Base-by-base conservation (phyloP, 2,888 invertebrate species). In the Metalampra italica region DNA sequence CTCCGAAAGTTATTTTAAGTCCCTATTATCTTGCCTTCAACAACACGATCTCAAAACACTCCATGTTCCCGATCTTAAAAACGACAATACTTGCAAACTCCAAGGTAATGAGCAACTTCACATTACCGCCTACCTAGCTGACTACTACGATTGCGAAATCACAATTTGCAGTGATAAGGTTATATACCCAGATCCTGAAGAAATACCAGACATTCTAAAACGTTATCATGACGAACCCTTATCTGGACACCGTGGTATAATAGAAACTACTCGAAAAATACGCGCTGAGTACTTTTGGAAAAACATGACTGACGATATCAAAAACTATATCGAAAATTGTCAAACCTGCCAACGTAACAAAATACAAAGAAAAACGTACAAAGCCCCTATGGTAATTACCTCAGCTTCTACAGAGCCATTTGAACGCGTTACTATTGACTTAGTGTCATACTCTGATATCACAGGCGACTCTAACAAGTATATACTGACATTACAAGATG, bases 301-400 rank as follows among this genome's bases (percentile, higher is more conserved):
- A 59, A 60, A 60, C 2, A 71, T 72, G 67, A 59, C 62, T 0
- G 46, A 64, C 0, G 59, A 57, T 12, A 68, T 68, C 7, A 67
- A 68, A 59, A 52, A 49, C 0, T 70, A 67, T 29, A 42, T 68
- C 3, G 57, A 68, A 1, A 46, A 46, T 7, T 71, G 68, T 49
- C 8, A 44, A 3, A 56, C 40, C 9, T 68, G 66, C 12, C 66
- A 71, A 51, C 52, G 59, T 9, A 67, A 62, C 40, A 68, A 69
- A 58, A 66, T 64, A 1, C 66, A 66, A 53, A 50, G 66, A 39
- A 64, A 59, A 59, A 60, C 45, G 0, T 69, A 51, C 41, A 49
- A 68, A 59, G 68, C 71, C 5, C 66, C 67, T 30, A 70, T 69
- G 69, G 58, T 68, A 0, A 65, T 71, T n/a, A 71, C 71, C 0